Conservation (phyloP, 2,113 vertebrate species). For the Alligator sinensis region DNA sequence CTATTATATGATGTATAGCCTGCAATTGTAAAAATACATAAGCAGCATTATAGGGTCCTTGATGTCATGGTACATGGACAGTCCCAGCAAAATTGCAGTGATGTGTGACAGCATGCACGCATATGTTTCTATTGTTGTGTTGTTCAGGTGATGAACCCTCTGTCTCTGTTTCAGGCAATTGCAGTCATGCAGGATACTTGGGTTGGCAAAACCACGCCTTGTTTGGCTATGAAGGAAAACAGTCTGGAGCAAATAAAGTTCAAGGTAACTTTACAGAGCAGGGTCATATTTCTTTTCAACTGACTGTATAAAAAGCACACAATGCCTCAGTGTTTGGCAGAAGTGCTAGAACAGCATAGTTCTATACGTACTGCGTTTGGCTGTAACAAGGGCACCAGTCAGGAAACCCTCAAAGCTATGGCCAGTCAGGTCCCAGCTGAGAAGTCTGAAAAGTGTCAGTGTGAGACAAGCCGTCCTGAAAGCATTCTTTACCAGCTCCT, state of each 20-base stretch:
- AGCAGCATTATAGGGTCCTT: neutral
- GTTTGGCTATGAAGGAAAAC: neutral
- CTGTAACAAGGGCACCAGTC: neutral
- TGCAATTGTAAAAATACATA: neutral
- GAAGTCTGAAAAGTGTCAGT: neutral
- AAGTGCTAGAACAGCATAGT: neutral
- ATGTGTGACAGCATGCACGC: neutral
- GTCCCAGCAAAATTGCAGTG: neutral
- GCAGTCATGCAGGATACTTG: neutral
- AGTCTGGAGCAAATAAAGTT: slow-evolving; percentile 42
- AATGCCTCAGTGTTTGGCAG: neutral
- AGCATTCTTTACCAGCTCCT: slow-evolving; percentile 59
- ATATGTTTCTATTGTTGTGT: neutral
- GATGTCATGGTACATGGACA: neutral
- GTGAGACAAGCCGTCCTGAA: neutral
- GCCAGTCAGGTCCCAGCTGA: neutral
- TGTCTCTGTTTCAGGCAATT: slow-evolving; percentile 1
- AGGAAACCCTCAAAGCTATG: neutral
- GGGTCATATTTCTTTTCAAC: slow-evolving; percentile 22
- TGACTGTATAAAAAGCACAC: neutral
- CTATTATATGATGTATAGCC: accelerated
- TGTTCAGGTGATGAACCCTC: neutral
- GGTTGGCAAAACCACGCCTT: slow-evolving; percentile 13
- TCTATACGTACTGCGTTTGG: accelerated
- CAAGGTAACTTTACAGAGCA: slow-evolving; percentile 40